A percentile compares a stretch with the other conserved stretches of the same genome.
Evolutionary conservation across 2,888 invertebrate species (phyloP).

Genomic region (Dendrolimus pini): DNA sequence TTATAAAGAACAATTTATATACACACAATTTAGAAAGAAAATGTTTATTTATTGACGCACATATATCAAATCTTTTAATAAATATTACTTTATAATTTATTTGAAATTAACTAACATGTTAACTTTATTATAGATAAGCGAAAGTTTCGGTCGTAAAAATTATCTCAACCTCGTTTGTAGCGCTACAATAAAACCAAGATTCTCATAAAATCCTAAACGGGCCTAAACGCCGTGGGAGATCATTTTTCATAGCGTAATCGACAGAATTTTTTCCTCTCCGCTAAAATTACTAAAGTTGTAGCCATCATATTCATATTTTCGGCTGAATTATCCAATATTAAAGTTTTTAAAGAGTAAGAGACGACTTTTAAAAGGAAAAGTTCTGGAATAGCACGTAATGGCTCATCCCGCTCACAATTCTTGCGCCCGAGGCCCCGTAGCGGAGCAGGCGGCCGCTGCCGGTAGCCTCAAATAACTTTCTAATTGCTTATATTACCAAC

Average conservation of each 20-base stretch:
- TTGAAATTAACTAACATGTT: no score
- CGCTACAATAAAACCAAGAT: conserved; percentile 19
- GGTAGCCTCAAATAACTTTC: conserved; percentile 75
- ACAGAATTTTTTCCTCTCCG: conserved; percentile 45
- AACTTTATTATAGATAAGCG: neutral
- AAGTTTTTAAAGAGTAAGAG: conserved; percentile 72
- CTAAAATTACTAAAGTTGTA: conserved; percentile 66
- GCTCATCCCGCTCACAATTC: conserved; percentile 73
- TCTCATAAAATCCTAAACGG: conserved; percentile 34
- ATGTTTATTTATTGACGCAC: no score
- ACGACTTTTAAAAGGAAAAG: conserved; percentile 75
- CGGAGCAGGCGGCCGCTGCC: conserved; percentile 52
- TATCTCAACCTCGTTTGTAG: conserved; percentile 11
- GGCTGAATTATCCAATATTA: conserved; percentile 70
- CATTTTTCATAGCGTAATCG: conserved; percentile 59
- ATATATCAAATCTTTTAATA: no score
- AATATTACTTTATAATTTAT: no score
- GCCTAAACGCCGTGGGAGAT: conserved; percentile 44
- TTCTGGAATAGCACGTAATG: conserved; percentile 72
- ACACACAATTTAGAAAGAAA: no score
- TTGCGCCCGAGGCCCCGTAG: conserved; percentile 47
- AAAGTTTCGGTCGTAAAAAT: conserved; percentile 1
- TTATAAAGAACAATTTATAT: no score
- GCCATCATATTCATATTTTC: conserved; percentile 70
- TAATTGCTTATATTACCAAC: conserved; percentile 76